Evolutionary conservation across 2,888 invertebrate species (phyloP).

Genomic region (Agrotis ipsilon): DNA sequence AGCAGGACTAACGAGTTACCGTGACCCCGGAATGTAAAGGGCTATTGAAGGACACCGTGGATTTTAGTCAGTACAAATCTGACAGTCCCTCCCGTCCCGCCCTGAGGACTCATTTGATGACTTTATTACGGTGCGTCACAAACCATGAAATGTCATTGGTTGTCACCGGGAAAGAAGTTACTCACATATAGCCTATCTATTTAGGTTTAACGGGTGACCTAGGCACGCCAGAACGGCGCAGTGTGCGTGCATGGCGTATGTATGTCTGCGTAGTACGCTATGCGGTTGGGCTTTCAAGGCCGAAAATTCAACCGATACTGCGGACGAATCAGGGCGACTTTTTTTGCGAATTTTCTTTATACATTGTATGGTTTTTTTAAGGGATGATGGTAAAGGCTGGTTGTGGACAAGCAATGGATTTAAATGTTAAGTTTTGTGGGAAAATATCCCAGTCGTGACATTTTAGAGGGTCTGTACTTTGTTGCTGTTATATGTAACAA

Average conservation of each 20-base stretch:
- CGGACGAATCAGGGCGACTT: conserved; percentile 27
- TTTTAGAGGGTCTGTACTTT: conserved; percentile 3
- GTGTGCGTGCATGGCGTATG: conserved; percentile 27
- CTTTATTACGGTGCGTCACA: too few relatives aligned
- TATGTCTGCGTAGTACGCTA: conserved; percentile 49
- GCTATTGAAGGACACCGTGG: too few relatives aligned
- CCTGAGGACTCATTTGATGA: too few relatives aligned
- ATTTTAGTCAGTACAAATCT: too few relatives aligned
- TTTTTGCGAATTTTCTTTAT: conserved; percentile 9
- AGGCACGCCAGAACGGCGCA: conserved; percentile 47
- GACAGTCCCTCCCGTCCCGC: too few relatives aligned
- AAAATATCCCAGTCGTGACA: neutral
- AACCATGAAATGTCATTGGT: too few relatives aligned
- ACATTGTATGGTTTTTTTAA: conserved; percentile 5
- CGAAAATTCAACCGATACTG: conserved; percentile 36
- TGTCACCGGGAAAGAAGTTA: conserved; percentile 8
- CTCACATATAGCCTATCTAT: conserved; percentile 15
- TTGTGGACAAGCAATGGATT: conserved; percentile 24
- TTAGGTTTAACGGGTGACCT: conserved; percentile 39
- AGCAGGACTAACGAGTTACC: too few relatives aligned
- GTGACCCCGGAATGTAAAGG: too few relatives aligned
- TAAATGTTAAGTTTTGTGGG: neutral
- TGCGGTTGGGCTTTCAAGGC: conserved; percentile 68
- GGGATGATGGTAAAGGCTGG: too few relatives aligned
- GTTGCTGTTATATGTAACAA: neutral